Conservation (phyloP, 1,140 invertebrate species). For the Brachionus rubens region DNA sequence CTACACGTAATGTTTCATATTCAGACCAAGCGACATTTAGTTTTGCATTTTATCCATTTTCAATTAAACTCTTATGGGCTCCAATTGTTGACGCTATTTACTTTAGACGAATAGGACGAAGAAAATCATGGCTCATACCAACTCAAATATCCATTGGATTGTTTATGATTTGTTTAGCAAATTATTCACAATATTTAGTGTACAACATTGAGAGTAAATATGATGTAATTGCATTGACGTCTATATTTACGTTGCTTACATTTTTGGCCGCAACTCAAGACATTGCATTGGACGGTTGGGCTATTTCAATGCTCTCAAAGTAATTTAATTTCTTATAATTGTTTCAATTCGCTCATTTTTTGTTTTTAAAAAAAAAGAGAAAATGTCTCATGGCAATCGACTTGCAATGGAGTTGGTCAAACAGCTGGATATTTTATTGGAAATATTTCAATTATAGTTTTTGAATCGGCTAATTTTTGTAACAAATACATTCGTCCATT, state of each 20-base stretch:
- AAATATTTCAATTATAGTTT: conserved; percentile 90
- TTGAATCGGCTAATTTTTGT: conserved; percentile 93
- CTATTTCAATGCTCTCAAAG: conserved; percentile 70
- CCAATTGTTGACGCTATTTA: conserved; percentile 92
- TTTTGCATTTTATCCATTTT: conserved; percentile 94
- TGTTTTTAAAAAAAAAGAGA: conserved; percentile 62
- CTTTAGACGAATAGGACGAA: conserved; percentile 74
- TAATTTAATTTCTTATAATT: conserved; percentile 88
- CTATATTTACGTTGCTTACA: conserved; percentile 82
- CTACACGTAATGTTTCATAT: conserved; percentile 83
- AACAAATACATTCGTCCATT: conserved; percentile 77
- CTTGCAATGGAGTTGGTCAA: conserved; percentile 98
- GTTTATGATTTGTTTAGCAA: conserved; percentile 49
- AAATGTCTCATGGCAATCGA: conserved; percentile 97
- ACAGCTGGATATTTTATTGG: conserved; percentile 95
- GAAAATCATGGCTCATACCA: conserved; percentile 95
- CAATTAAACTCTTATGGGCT: conserved; percentile 94
- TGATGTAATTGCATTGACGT: conserved; percentile 1
- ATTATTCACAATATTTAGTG: conserved; percentile 53
- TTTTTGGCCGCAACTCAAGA: conserved; percentile 97
- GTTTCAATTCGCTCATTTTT: conserved; percentile 68
- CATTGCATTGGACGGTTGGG: conserved; percentile 68
- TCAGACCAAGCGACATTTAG: conserved; percentile 87
- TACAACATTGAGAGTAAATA: conserved; percentile 7
- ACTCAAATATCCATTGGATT: conserved; percentile 71